These are phyloP conservation scores for Drosophila virilis DNA, from an alignment of 1,140 invertebrate genomes.

Conservation along the genomic window DNA sequence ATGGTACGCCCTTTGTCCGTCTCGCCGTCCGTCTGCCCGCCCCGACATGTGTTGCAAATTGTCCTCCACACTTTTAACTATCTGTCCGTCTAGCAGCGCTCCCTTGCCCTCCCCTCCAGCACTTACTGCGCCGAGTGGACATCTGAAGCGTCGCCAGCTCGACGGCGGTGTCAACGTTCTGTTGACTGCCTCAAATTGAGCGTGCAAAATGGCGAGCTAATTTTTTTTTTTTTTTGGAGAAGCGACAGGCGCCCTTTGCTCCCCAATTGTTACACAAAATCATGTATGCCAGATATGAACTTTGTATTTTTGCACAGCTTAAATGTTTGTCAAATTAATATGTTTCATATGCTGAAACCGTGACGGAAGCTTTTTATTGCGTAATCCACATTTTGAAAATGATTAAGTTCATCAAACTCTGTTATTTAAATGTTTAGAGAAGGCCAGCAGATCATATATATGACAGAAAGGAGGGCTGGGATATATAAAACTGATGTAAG, in stretches of 20 bases:
- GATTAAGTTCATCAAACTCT: constrained; percentile 10
- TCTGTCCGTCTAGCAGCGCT: constrained; percentile 30
- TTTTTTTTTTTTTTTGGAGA: neutral
- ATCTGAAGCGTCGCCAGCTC: constrained; percentile 18
- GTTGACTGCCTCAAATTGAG: constrained; percentile 69
- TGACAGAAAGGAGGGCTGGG: neutral
- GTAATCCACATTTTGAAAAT: constrained; percentile 1
- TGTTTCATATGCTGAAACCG: constrained; percentile 38
- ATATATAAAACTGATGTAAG: neutral
- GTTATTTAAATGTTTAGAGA: neutral
- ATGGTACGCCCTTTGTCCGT: constrained; percentile 36
- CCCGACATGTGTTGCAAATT: constrained; percentile 53
- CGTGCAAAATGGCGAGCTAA: constrained; percentile 59
- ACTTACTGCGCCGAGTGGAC: constrained; percentile 8
- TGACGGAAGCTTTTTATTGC: constrained; percentile 15
- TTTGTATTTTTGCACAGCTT: too few relatives aligned
- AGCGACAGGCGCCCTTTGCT: too few relatives aligned
- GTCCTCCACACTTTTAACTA: constrained; percentile 14
- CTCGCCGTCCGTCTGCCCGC: constrained; percentile 25
- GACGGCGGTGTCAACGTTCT: constrained; percentile 59
- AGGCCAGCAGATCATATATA: neutral
- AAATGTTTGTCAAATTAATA: constrained; percentile 50
- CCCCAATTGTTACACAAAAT: constrained; percentile 16
- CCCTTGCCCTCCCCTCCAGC: neutral
- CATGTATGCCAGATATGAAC: neutral